Base-by-base conservation (phyloP, 2,888 invertebrate genomes). In the Cylloceria caligata region DNA sequence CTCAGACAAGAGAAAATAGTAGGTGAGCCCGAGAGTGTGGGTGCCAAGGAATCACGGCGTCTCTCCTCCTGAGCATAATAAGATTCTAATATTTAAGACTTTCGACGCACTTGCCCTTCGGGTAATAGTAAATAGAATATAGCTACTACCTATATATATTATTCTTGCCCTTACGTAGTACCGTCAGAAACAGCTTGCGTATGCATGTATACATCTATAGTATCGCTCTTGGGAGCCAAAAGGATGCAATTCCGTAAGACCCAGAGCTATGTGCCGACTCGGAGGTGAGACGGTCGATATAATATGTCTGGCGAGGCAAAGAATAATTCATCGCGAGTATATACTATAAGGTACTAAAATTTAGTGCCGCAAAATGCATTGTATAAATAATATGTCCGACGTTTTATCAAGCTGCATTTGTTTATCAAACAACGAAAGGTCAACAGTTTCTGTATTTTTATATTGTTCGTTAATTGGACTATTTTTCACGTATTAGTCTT, bases 21-120 rank as follows among this genome's bases (percentile, higher is more conserved):
- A 39, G 39, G 21, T 57, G n/a, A 71, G 13, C 1, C 45, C 6
- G 36, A 34, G 19, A 9, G 36, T 27, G 11, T 47, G 60, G 27
- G 34, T n/a, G 60, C 24, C 21, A 45, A 60, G 45, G n/a, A 39
- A 7, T 42, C 24, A 27, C 21, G n/a, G 55, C 27, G 3, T 27
- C 9, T 9, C 13, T 62, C 21, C 16, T 67, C 45, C n/a, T n/a
- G n/a, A n/a, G 34, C 34, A 67, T 67, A 75, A 75, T 67, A 57
- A 57, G 55, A 57, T 67, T 57, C 30, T 57, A 34, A 67, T 67
- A 67, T 57, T 75, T 57, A 67, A 67, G 57, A 75, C 34, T 57
- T 65, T 67, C n/a, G 13, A 2, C 30, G n/a, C 27, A 30, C 55
- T 55, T 13, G 6, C 30, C 1, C 4, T 30, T 57, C 13, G 24